Conservation (phyloP, 2,113 vertebrate species). For the Tympanuchus pallidicinctus region DNA sequence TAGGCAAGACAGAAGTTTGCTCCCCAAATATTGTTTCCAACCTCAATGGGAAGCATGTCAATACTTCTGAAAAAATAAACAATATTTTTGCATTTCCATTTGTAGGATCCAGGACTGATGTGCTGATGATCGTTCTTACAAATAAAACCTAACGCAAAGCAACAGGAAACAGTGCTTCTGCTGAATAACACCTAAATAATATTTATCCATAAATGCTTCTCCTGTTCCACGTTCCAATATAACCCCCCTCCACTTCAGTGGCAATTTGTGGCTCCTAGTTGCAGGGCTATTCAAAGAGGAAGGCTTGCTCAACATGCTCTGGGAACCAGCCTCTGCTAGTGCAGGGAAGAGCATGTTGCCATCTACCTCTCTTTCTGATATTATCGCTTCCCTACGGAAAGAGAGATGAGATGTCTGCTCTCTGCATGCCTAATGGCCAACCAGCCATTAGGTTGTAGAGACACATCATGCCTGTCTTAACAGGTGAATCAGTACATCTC, state of each 20-base stretch:
- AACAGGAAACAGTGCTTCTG: background rate
- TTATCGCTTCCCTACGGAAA: rapidly evolving
- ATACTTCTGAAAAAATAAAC: background rate
- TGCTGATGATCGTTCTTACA: background rate
- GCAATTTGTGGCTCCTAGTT: background rate
- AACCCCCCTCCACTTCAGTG: background rate
- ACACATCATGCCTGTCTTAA: background rate
- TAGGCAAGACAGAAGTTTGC: rapidly evolving
- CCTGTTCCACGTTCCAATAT: background rate
- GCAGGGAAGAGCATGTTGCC: background rate
- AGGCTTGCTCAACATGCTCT: background rate
- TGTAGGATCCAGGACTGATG: background rate
- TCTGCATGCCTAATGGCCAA: background rate
- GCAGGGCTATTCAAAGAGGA: background rate
- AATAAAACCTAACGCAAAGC: background rate
- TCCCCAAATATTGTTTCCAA: background rate
- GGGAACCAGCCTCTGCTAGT: too few species aligned
- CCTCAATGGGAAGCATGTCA: background rate
- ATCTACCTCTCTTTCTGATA: background rate
- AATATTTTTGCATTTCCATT: background rate
- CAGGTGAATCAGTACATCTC: background rate
- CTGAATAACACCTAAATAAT: background rate
- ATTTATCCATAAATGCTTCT: background rate
- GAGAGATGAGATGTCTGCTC: background rate
- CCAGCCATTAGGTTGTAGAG: background rate